Evolutionary conservation across 1,140 invertebrate species (phyloP).

Genomic region (Druon quercuslanigerum): DNA sequence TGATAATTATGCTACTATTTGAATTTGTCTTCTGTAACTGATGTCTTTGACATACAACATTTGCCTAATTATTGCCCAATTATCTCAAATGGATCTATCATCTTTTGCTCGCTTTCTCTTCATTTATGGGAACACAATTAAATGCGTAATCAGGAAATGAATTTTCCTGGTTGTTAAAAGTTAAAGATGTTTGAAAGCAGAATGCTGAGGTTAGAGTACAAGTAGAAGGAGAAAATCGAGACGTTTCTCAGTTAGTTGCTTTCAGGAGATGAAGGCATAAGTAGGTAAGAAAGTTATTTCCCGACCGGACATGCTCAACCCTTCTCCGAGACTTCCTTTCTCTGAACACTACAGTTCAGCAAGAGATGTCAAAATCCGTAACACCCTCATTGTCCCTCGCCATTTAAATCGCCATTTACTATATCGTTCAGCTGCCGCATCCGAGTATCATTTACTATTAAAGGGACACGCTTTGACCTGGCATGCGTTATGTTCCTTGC

Average conservation of each 20-base stretch:
- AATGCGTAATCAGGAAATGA: not conserved
- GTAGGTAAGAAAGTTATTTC: conserved; percentile 76
- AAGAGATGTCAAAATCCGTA: conserved; percentile 52
- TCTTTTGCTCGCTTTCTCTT: too few relatives aligned
- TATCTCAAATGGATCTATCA: too few relatives aligned
- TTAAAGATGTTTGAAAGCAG: conserved; percentile 12
- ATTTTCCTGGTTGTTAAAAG: conserved; percentile 5
- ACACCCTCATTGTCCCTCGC: conserved; percentile 56
- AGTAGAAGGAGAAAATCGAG: conserved; percentile 54
- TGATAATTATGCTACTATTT: too few relatives aligned
- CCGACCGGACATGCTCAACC: conserved; percentile 73
- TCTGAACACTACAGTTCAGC: conserved; percentile 27
- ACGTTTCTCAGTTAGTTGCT: conserved; percentile 64
- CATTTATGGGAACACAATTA: not conserved
- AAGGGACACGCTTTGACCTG: conserved; percentile 12
- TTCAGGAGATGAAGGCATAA: conserved; percentile 74
- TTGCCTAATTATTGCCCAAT: too few relatives aligned
- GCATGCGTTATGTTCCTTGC: too few relatives aligned
- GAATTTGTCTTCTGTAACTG: too few relatives aligned
- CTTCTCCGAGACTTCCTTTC: conserved; percentile 56
- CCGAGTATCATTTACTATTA: conserved; percentile 54
- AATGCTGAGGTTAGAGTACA: not conserved
- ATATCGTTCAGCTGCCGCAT: conserved; percentile 36
- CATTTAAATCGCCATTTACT: conserved; percentile 46
- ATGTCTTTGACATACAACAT: too few relatives aligned